A percentile compares a stretch with the other conserved stretches of the same genome.
Evolutionary conservation across 2,888 invertebrate genomes (phyloP).

Genomic region (Patella caerulea): DNA sequence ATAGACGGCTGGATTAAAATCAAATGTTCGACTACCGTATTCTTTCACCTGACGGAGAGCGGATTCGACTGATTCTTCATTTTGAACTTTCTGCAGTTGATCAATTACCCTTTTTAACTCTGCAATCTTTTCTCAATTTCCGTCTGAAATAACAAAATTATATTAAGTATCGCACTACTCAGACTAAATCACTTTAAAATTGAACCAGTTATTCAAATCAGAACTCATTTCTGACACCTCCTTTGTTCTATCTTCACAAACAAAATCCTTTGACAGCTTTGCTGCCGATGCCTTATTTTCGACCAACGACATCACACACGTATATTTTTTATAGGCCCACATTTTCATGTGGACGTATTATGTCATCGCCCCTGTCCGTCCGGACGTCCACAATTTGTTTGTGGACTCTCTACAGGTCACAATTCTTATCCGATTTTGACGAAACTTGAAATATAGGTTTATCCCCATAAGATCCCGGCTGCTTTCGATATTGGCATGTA

Average conservation of each 20-base stretch:
- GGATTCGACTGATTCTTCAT: not conserved
- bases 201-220: not conserved
- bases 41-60: not conserved
- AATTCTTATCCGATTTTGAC: too few relatives aligned
- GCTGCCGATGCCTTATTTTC: not conserved
- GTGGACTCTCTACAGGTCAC: too few relatives aligned
- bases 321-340: not conserved
- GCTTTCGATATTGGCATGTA: too few relatives aligned
- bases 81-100: not conserved
- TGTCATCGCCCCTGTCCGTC: too few relatives aligned
- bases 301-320: not conserved
- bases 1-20: not conserved
- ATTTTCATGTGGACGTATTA: too few relatives aligned
- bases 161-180: not conserved
- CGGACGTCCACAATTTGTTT: too few relatives aligned
- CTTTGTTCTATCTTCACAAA: not conserved
- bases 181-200: not conserved
- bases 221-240: not conserved
- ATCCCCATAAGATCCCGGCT: too few relatives aligned
- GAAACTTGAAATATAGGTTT: too few relatives aligned
- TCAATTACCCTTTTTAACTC: not conserved
- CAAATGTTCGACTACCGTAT: not conserved
- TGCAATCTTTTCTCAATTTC: not conserved
- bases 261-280: not conserved
- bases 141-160: not conserved